Evolutionary conservation across 2,888 invertebrate species (phyloP), one percentile per base, ranked within the genome.

Genomic region (Heliconius charithonia): DNA sequence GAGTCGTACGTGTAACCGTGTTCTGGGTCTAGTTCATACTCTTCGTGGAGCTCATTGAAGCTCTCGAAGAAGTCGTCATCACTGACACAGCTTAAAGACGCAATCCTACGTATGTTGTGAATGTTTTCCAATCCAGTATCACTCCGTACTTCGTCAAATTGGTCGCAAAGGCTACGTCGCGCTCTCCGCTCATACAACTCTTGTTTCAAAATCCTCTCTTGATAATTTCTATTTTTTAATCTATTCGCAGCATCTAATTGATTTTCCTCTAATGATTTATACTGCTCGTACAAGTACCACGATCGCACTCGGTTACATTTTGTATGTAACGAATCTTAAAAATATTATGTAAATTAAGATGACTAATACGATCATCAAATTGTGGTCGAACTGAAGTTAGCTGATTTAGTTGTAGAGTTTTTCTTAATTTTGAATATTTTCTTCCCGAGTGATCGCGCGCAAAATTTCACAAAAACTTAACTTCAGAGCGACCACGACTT

Each of bases 261-360:
- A 80, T 89, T 91, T 66, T 85, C 88, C 83, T 94, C 93, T 2
- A 95, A 84, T 2, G 93, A 89, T 84, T 92, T 94, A 79, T 88
- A 94, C 81, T 95, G 95, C 82, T 95, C 94, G 76, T 93, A 93
- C 69, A 93, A 82, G 81, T 94, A 95, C 95, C 95, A 95, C 10
- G 94, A 94, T 9, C 91, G 91, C 75, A 94, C 91, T 16, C 93
- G 88, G 71, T 88, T 86, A n/a, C 92, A 89, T 82, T 91, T 93
- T 83, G 87, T 90, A 76, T 87, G 80, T 80, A 87, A 85, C 63
- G 87, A 85, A 78, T 92, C 88, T 80, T 90, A 84, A 87, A 77
- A 45, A 7, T 59, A 41, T 67, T 59, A 41, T 67, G 32, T 16
- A 69, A 37, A 45, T 41, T 25, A 69, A 41, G 25, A 27, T 51